A percentile compares a stretch with the other conserved stretches of the same genome.
Evolutionary conservation across 2,113 vertebrate species (phyloP).

Genomic region (Campylomormyrus tamandua): DNA sequence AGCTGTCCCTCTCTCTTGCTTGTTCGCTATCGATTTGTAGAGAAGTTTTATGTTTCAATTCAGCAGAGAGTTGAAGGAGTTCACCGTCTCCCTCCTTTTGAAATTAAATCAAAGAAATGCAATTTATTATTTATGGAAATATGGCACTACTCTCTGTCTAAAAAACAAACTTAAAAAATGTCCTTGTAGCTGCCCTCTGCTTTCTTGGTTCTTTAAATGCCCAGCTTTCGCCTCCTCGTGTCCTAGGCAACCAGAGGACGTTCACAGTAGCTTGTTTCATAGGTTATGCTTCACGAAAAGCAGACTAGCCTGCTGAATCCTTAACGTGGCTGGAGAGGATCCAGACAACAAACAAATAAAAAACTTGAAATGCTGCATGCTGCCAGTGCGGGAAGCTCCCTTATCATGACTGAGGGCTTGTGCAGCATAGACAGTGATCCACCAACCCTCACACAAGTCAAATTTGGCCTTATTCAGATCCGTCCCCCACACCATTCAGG

Average conservation of each 20-base stretch:
- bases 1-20: background rate
- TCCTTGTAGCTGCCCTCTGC: conserved; percentile 8
- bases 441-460: background rate
- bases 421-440: background rate
- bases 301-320: background rate
- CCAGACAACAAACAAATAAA: background rate
- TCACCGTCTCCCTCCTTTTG: conserved; percentile 11
- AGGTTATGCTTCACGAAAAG: background rate
- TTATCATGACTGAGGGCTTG: background rate
- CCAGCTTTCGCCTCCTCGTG: background rate
- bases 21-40: background rate
- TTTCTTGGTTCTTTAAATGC: background rate
- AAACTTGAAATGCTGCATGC: background rate
- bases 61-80: conserved; percentile 1
- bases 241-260: background rate
- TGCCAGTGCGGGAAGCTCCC: background rate
- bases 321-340: background rate
- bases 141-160: background rate
- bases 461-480: background rate
- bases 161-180: conserved; percentile 16
- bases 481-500: background rate
- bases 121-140: conserved; percentile 21
- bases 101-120: conserved; percentile 19
- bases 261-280: conserved; percentile 5
- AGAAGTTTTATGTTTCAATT: conserved; percentile 15